These are phyloP conservation scores for Pristionchus fissidentatus DNA, from an alignment of 2,888 invertebrate genomes.

Conservation along the genomic window DNA sequence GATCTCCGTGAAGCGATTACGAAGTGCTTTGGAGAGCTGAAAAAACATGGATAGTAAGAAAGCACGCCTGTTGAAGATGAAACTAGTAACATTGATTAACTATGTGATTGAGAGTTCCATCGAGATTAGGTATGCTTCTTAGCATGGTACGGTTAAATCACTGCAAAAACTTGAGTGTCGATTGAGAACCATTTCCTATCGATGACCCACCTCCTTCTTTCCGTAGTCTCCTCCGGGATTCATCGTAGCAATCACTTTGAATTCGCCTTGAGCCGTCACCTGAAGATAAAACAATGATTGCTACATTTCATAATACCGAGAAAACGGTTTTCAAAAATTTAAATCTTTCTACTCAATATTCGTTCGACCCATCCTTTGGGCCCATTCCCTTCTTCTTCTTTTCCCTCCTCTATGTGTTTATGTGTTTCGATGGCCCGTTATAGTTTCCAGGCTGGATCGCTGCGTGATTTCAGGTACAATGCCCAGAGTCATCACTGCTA, in stretches of 20 bases:
- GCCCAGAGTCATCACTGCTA: not conserved
- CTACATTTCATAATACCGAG: not conserved
- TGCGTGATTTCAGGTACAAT: too few relatives aligned
- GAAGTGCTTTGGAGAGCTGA: constrained; percentile 90
- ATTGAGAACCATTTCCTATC: constrained; percentile 44
- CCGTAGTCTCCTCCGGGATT: constrained; percentile 99
- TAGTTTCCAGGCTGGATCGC: not conserved
- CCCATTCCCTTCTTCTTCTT: not conserved
- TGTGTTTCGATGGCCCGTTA: not conserved
- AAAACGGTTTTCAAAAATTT: constrained; percentile 78
- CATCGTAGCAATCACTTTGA: constrained; percentile 97
- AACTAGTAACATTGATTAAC: not conserved
- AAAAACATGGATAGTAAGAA: constrained; percentile 18
- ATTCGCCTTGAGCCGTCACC: constrained; percentile 81
- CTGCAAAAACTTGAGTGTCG: too few relatives aligned
- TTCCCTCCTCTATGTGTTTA: not conserved
- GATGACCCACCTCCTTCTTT: constrained; percentile 91
- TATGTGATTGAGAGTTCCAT: too few relatives aligned
- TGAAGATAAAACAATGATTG: not conserved
- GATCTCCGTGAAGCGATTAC: constrained; percentile 98
- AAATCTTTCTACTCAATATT: constrained; percentile 86
- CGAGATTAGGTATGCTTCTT: too few relatives aligned
- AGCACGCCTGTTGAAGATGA: not conserved
- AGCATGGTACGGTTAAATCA: too few relatives aligned
- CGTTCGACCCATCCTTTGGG: constrained; percentile 83